A percentile compares a stretch with the other conserved stretches of the same genome.
Conservation (phyloP, 2,113 vertebrate species). For the Caranx melampygus region DNA sequence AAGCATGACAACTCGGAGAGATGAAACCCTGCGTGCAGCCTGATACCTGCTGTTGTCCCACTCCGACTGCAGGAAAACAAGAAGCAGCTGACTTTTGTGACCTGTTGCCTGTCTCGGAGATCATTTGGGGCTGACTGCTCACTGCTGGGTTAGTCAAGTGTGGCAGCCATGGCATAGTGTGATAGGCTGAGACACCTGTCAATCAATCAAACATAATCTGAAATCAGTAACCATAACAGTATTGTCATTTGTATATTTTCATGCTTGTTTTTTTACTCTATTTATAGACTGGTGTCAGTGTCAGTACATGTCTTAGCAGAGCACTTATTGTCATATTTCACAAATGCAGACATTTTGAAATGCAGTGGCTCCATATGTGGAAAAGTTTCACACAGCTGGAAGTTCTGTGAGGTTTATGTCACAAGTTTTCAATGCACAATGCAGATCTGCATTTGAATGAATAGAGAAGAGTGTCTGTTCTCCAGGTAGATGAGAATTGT, state of each 20-base stretch:
- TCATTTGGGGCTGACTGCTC: background rate
- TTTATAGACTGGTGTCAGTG: too few relatives aligned
- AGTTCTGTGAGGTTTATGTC: too few relatives aligned
- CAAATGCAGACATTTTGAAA: too few relatives aligned
- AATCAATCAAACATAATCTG: background rate
- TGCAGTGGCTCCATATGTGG: too few relatives aligned
- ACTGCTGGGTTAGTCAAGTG: background rate
- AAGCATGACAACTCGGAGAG: background rate
- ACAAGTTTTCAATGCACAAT: too few relatives aligned
- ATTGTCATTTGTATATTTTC: background rate
- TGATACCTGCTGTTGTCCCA: background rate
- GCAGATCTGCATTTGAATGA: too few relatives aligned
- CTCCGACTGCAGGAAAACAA: background rate
- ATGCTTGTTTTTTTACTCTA: too few relatives aligned
- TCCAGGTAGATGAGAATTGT: too few relatives aligned
- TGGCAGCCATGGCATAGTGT: background rate
- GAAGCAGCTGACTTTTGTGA: background rate
- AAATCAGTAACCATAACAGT: background rate
- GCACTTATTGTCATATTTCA: too few relatives aligned
- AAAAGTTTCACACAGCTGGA: too few relatives aligned
- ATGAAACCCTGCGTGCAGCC: background rate
- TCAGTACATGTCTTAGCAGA: too few relatives aligned
- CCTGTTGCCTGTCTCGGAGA: background rate
- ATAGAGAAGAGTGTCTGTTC: too few relatives aligned
- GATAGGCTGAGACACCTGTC: background rate